Evolutionary conservation across 2,888 invertebrate genomes (phyloP), one percentile per base, ranked within the genome.

Genomic region (Thecophora atra): DNA sequence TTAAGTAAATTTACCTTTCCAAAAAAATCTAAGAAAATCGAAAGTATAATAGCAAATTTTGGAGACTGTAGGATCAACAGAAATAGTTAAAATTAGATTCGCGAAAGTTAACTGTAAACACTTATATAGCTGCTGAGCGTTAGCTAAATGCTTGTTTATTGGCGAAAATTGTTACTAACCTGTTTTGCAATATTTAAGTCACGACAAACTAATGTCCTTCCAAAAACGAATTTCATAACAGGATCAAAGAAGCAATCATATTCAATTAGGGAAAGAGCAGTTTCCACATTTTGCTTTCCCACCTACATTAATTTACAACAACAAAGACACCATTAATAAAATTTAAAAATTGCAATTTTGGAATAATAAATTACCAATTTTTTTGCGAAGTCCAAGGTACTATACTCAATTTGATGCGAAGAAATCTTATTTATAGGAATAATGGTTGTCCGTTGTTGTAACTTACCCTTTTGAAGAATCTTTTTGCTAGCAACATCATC

Each of bases 221-320:
- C 98, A 87, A 98, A 97, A 77, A 96, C 92, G 89, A 91, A 96
- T 77, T 91, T 89, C 94, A 98, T 94, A 4, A 97, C 97, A 0
- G 91, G 88, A 73, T 89, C 88, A 71, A 93, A 87, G 70, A 88
- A 88, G 5, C 85, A 82, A 65, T 91, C 90, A 87, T 90, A 98
- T 42, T 90, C 88, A 67, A 98, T 90, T 71, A 97, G 88, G 24
- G 93, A 91, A 72, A 97, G 83, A 0, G 98, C 97, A 19, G 93
- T 90, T 78, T 91, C 89, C 0, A 96, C 96, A 85, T 95, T 95
- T 70, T 93, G 92, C 11, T 89, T 87, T 0, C 97, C 97, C 54
- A 92, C 92, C 90, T 91, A 52, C 75, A 76, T 54, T 72, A 5
- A 26, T 62, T n/a, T n/a, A n/a, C n/a, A 72, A 65, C 28, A 11